Percentiles rank a stretch among this genome's conserved stretches.
phyloP scores from a whole-genome alignment of 2,888 invertebrate genomes.

The Deroplatys truncata region DNA sequence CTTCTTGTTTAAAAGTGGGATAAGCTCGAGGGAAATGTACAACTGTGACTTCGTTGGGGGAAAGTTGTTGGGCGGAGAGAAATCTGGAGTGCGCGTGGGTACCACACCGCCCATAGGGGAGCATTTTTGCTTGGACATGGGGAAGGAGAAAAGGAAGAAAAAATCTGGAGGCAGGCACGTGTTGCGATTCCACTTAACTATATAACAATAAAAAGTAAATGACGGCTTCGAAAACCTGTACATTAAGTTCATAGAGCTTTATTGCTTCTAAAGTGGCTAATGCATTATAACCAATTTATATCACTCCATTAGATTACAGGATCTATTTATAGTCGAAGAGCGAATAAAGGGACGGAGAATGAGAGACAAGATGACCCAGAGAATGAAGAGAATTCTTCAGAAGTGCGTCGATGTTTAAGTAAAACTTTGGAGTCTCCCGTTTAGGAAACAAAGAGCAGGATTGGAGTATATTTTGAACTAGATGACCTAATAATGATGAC shows the following conservation, averaged over 20 bases:
- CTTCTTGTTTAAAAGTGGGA: neutral
- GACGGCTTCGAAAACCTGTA: neutral
- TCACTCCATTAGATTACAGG: too few species aligned
- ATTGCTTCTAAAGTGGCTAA: neutral
- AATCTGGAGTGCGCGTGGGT: neutral
- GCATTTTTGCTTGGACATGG: neutral
- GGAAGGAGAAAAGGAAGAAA: neutral
- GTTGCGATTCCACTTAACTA: neutral
- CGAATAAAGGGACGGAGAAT: too few species aligned
- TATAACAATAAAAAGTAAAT: neutral
- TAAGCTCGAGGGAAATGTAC: neutral
- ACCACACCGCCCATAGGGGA: neutral
- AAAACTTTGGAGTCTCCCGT: too few species aligned
- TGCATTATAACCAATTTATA: too few species aligned
- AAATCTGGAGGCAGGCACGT: neutral
- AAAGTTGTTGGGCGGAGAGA: neutral
- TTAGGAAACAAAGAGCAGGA: too few species aligned
- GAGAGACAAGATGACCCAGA: too few species aligned
- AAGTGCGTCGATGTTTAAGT: too few species aligned
- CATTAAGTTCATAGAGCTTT: neutral
- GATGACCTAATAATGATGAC: too few species aligned
- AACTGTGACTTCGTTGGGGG: neutral
- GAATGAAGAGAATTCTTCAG: too few species aligned
- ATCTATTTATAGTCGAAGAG: too few species aligned
- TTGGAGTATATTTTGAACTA: too few species aligned